Evolutionary conservation across 2,888 invertebrate species (phyloP).

Genomic region (Cheilosia urbana): DNA sequence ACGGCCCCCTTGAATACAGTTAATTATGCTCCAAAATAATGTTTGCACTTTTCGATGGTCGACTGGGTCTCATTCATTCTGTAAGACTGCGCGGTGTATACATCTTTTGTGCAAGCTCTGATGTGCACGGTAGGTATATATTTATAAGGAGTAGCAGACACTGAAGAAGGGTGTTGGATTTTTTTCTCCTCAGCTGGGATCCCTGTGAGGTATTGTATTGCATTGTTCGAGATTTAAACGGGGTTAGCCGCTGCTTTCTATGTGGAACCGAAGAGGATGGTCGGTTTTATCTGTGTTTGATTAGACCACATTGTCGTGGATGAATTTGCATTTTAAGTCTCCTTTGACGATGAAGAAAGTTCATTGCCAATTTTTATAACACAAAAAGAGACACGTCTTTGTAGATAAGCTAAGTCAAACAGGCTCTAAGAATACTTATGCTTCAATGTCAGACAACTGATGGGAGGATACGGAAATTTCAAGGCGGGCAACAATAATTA

Average conservation of each 20-base stretch:
- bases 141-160: conserved; percentile 11
- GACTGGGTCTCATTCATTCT: conserved; percentile 58
- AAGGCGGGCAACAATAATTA: conserved; percentile 20
- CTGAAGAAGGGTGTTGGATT: conserved; percentile 1
- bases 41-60: conserved; percentile 74
- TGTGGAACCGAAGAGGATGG: not conserved
- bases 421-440: not conserved
- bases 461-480: not conserved
- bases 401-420: conserved; percentile 1
- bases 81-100: conserved; percentile 28
- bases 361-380: conserved; percentile 34
- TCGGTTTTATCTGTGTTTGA: conserved; percentile 66
- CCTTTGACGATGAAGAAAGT: conserved; percentile 26
- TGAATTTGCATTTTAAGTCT: conserved; percentile 64
- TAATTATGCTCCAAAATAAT: conserved; percentile 74
- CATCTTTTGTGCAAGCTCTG: conserved; percentile 21
- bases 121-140: conserved; percentile 1
- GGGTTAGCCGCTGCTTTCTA: conserved; percentile 17
- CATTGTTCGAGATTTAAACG: conserved; percentile 61
- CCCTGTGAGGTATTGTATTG: conserved; percentile 60
- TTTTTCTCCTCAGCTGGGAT: not conserved
- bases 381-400: not conserved
- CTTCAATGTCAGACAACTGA: conserved; percentile 9
- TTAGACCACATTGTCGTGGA: conserved; percentile 65
- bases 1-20: conserved; percentile 63